phyloP scores from a whole-genome alignment of 2,113 vertebrate species.

The Anhinga anhinga region DNA sequence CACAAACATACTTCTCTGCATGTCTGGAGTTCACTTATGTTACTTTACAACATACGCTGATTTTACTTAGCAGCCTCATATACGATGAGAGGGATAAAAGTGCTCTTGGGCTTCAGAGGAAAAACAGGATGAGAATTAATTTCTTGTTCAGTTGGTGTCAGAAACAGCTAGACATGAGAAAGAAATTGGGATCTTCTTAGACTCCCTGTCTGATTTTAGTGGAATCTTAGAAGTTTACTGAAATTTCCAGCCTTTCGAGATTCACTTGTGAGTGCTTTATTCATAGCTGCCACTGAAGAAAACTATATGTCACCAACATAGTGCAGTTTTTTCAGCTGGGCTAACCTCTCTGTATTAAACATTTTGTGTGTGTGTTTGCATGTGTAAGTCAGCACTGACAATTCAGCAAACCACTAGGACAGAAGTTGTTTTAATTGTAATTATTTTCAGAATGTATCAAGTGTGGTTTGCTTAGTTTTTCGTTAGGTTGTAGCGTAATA shows the following conservation, averaged over 20 bases:
- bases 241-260: background rate
- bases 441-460: background rate
- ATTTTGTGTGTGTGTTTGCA: background rate
- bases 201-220: background rate
- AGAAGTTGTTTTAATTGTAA: background rate
- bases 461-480: background rate
- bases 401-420: background rate
- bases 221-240: background rate
- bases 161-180: background rate
- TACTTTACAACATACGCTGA: background rate
- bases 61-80: background rate
- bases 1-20: background rate
- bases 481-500: background rate
- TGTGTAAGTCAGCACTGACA: background rate
- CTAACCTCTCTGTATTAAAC: background rate
- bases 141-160: conserved; percentile 17
- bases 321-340: background rate
- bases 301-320: background rate
- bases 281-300: background rate
- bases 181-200: background rate
- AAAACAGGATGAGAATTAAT: background rate
- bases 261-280: background rate
- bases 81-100: background rate
- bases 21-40: background rate
- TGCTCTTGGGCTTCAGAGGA: conserved; percentile 11